Evolutionary conservation across 2,113 vertebrate genomes (phyloP), one percentile per base, ranked within the genome.

Genomic region (pig (Sus scrofa)): DNA sequence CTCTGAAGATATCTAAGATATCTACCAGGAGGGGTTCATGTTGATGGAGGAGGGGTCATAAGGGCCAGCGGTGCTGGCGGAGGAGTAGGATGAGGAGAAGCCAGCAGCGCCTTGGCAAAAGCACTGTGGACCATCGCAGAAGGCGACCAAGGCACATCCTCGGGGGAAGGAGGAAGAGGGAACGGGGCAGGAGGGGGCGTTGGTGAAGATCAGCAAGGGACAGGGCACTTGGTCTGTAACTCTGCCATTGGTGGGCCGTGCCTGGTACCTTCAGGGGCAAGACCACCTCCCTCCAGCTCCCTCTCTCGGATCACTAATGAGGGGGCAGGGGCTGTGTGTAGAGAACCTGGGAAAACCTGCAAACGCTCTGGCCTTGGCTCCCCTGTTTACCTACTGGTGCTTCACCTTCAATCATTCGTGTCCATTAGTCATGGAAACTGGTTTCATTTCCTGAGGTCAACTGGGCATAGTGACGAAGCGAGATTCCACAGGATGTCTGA

Each of bases 381-480:
- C 4, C 71, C 58, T 39, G 18, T 67, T 56, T 54, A 75, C 27
- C n/a, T 30, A 62, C 77, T 44, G 14, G 14, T 60, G 30, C 67
- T 50, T 89, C 34, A 37, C 13, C 22, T 50, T 39, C 18, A 34
- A 50, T 27, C 71, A 85, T 58, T 58, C n/a, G 27, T 27, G 68
- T 54, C 94, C 27, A 18, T 63, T 86, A 70, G 39, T 68, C 68
- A 78, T 4, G 34, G 81, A 95, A 85, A 90, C 67, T 39, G 75
- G 12, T 81, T 96, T 79, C 52, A 37, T 87, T 77, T 88, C 84
- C 81, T 18, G 34, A 95, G 86, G 86, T 77, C 34, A 37, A 4
- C 24, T n/a, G 34, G 70, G 84, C 39, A 1, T 7, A 58, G 54
- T 20, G 19, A 26, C 19, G 4, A 52, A 34, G 39, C 15, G 19